Conservation (phyloP, 1,140 invertebrate species). For the Rhizoglyphus robini region DNA sequence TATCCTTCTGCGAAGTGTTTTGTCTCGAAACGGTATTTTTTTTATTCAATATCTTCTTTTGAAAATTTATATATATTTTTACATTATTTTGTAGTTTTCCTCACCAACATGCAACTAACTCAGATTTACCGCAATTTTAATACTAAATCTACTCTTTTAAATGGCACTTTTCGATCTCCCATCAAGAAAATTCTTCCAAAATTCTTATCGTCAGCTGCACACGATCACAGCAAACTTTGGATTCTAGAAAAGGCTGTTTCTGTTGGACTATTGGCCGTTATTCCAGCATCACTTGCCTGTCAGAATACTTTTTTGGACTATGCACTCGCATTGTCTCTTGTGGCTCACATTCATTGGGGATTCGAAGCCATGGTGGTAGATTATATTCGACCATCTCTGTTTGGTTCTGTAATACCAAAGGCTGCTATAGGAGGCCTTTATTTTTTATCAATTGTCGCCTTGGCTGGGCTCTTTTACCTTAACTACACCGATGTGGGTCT, state of each 20-base stretch:
- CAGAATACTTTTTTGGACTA: conserved; percentile 49
- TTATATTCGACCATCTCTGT: conserved; percentile 60
- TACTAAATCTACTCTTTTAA: conserved; percentile 35
- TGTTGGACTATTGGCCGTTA: conserved; percentile 42
- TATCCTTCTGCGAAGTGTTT: too few relatives aligned
- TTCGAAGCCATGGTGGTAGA: conserved; percentile 73
- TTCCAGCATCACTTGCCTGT: conserved; percentile 48
- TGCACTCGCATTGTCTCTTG: conserved; percentile 44
- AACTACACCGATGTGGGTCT: conserved; percentile 78
- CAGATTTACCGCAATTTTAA: not conserved
- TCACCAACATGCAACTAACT: too few relatives aligned
- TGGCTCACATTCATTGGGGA: conserved; percentile 65
- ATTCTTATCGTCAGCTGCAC: not conserved
- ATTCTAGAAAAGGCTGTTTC: conserved; percentile 49
- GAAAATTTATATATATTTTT: too few relatives aligned
- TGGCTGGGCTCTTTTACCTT: conserved; percentile 71
- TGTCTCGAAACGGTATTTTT: too few relatives aligned
- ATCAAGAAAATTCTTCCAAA: not conserved
- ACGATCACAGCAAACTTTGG: conserved; percentile 41
- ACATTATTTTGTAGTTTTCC: too few relatives aligned
- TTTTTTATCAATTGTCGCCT: conserved; percentile 52
- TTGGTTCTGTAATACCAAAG: conserved; percentile 61
- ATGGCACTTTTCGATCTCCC: conserved; percentile 46
- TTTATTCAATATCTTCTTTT: too few relatives aligned
- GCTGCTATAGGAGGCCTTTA: conserved; percentile 49